These are phyloP conservation scores for Seriola dumerili DNA, from an alignment of 2,113 vertebrate genomes.

Conservation along the genomic window DNA sequence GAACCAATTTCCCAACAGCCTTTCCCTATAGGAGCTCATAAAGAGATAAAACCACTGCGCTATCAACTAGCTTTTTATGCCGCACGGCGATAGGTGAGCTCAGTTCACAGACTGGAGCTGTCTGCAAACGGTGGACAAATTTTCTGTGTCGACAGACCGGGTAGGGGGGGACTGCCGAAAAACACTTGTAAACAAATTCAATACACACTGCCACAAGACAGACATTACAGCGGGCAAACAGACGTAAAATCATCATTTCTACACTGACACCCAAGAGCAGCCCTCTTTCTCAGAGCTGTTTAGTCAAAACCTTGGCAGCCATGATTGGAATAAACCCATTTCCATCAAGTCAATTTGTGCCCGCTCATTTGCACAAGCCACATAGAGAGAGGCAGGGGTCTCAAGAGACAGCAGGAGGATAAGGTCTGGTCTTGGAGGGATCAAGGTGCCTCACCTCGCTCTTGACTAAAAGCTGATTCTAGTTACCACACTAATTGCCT, in stretches of 20 bases:
- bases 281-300: constrained; percentile 54
- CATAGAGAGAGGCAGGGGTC: constrained; percentile 47
- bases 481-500: constrained; percentile 76
- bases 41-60: constrained; percentile 80
- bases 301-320: constrained; percentile 56
- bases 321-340: constrained; percentile 75
- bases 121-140: constrained; percentile 42
- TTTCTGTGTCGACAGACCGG: constrained; percentile 37
- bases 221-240: constrained; percentile 39
- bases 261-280: constrained; percentile 50
- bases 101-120: constrained; percentile 60
- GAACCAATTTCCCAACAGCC: constrained; percentile 81
- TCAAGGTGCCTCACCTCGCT: constrained; percentile 72
- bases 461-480: constrained; percentile 68
- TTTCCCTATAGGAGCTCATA: constrained; percentile 77
- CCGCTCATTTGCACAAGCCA: constrained; percentile 70
- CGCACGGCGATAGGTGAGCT: constrained; percentile 68
- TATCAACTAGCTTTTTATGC: constrained; percentile 78
- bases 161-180: background rate
- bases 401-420: constrained; percentile 55
- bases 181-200: constrained; percentile 70
- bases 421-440: constrained; percentile 69
- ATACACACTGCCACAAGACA: constrained; percentile 39
- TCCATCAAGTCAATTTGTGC: constrained; percentile 76
- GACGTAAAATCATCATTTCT: constrained; percentile 65